These are phyloP conservation scores for Loxodonta africana DNA, from an alignment of 2,113 vertebrate genomes.

Conservation along the genomic window DNA sequence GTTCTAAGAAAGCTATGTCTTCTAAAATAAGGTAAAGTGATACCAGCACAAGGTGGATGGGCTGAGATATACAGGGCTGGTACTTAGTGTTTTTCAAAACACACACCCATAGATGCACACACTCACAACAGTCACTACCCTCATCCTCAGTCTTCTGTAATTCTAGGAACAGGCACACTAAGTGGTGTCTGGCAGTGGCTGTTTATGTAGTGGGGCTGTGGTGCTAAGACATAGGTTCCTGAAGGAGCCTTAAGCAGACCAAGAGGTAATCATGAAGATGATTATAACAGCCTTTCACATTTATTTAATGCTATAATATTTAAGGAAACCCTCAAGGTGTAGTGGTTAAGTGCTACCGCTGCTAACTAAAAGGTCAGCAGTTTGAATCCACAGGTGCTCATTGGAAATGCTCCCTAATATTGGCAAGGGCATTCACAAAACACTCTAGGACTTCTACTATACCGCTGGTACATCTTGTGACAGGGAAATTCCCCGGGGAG, in stretches of 20 bases:
- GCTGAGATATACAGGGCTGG: not conserved
- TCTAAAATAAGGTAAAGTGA: not conserved
- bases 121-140: not conserved
- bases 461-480: not conserved
- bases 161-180: not conserved
- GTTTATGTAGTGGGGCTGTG: not conserved
- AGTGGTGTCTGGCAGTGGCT: no score
- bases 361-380: no score
- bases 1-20: not conserved
- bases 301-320: not conserved
- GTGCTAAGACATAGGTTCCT: not conserved
- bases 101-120: not conserved
- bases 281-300: not conserved
- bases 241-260: not conserved
- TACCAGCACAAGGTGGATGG: not conserved
- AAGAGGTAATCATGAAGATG: not conserved
- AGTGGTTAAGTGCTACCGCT: no score
- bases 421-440: not conserved
- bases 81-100: not conserved
- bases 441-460: not conserved
- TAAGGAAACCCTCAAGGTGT: no score
- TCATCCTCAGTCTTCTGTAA: not conserved
- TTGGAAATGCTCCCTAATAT: not conserved
- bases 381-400: no score
- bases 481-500: not conserved